Base-by-base conservation (phyloP, 1,140 invertebrate genomes). In the Trigoniulus corallinus region DNA sequence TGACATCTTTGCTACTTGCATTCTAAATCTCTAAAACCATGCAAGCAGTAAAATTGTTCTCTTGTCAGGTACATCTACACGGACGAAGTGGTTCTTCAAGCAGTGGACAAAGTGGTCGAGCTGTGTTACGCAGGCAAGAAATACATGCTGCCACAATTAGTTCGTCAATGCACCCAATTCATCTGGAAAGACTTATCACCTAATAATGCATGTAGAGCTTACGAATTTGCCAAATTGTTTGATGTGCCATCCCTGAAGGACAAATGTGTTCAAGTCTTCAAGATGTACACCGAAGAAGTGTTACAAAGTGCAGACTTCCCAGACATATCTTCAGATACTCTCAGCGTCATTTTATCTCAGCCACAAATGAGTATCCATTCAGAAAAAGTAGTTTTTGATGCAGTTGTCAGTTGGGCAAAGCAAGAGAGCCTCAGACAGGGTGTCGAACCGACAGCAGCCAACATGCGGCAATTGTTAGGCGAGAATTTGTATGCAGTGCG, bases 71-170 rank as follows among this genome's bases (percentile, higher is more conserved):
- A 85, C 56, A 83, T 88, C 43, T 88, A 88, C 59, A 82, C 80
- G 10, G 83, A 86, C 57, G 73, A 78, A 55, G 80, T 86, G 40
- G 77, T 79, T 53, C 73, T 88, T 10, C 74, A 73, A 47, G 82
- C 81, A 4, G 85, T 85, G 62, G 82, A 86, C 57, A 77, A 85
- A 59, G 84, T 82, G 0, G 86, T 82, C 65, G 82, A 88, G 56
- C 65, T 88, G 13, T 88, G 82, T 62, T 86, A 87, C 64, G 83
- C 81, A 49, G 84, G 84, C 13, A 88, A 88, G 58, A 88, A 88
- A 58, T 88, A 88, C 58, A 84, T 88, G 80, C 60, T 88, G 20
- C 83, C 84, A 1, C 74, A 79, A 63, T 68, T 88, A 3, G 80
- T 86, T 0, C 78, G 83, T 52, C 74, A 82, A 58, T 88, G 85